Evolutionary conservation across 2,888 invertebrate species (phyloP).

Genomic region (Notodonta ziczac): DNA sequence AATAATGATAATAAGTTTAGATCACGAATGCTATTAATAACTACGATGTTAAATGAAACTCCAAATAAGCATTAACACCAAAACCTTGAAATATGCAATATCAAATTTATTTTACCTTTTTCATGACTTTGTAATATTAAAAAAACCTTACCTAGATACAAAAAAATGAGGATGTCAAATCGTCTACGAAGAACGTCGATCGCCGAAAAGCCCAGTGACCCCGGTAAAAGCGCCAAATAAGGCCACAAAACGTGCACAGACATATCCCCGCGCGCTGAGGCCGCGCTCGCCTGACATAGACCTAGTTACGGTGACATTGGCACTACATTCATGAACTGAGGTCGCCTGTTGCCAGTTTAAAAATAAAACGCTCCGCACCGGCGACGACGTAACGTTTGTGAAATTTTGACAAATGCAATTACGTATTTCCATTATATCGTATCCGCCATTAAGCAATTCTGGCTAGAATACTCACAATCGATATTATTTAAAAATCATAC

Average conservation of each 20-base stretch:
- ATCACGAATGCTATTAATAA: too few species aligned
- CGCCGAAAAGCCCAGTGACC: conserved; percentile 49
- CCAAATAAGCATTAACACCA: too few species aligned
- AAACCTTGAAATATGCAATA: too few species aligned
- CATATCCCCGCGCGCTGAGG: conserved; percentile 60
- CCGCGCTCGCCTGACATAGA: conserved; percentile 78
- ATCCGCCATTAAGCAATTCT: background rate
- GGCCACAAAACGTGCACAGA: conserved; percentile 53
- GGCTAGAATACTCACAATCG: too few species aligned
- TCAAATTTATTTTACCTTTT: too few species aligned
- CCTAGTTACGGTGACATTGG: conserved; percentile 82
- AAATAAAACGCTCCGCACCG: conserved; percentile 66
- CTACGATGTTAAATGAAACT: too few species aligned
- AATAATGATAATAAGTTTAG: too few species aligned
- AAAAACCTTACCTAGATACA: too few species aligned
- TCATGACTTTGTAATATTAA: too few species aligned
- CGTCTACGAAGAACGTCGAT: conserved; percentile 18
- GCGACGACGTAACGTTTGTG: conserved; percentile 47
- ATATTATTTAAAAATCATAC: too few species aligned
- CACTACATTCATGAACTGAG: conserved; percentile 82
- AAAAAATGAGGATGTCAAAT: conserved; percentile 2
- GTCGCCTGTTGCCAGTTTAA: conserved; percentile 76
- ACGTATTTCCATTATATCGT: conserved; percentile 34
- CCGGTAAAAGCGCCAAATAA: conserved; percentile 58
- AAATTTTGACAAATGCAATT: conserved; percentile 56